Base-by-base conservation (phyloP, 2,797 vertebrate genomes). In the Tokudaia tokunoshimensis region DNA sequence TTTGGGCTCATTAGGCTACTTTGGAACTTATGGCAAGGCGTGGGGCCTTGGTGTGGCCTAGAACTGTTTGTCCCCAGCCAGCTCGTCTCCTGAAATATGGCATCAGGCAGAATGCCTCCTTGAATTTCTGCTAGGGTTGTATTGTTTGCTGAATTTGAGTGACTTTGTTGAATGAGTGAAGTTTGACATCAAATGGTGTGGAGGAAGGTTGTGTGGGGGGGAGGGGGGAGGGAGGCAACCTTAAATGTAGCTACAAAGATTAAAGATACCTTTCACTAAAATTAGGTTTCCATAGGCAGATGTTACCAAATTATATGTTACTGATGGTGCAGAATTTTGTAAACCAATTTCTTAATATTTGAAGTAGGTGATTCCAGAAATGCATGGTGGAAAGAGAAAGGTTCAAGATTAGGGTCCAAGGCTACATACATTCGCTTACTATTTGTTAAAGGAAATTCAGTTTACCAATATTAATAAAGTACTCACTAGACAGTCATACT, bases 51-150 rank as follows among this genome's bases (percentile, higher is more conserved):
- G 37, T 92, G 92, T 86, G 94, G 94, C 72, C 34, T 31, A 61
- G 41, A 41, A 65, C n/a, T 59, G 52, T 97, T 93, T 96, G 95
- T 97, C 90, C 92, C 92, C 87, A 93, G 92, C 41, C 47, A 79
- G 6, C 96, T 98, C 95, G 81, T 94, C 92, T 65, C 4, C 2
- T 96, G 75, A 96, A 88, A 97, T 89, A 95, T 96, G 65, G 83
- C 0, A 29, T 47, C 95, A 97, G 86, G 57, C 98, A 44, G 89
- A 50, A 15, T 94, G 78, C 95, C 65, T 97, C 41, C 61, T 89
- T 76, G 44, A 97, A 94, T 96, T 89, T 75, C 61, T 96, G 65
- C 72, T 65, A 29, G 44, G 14, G 12, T 20, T 81, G 13, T 11
- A 37, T 84, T 91, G 55, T 50, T 94, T 44, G 61, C 85, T 89